Evolutionary conservation across 2,797 vertebrate genomes (phyloP), one percentile per base, ranked within the genome.

Genomic region (Bovichtus variegatus): DNA sequence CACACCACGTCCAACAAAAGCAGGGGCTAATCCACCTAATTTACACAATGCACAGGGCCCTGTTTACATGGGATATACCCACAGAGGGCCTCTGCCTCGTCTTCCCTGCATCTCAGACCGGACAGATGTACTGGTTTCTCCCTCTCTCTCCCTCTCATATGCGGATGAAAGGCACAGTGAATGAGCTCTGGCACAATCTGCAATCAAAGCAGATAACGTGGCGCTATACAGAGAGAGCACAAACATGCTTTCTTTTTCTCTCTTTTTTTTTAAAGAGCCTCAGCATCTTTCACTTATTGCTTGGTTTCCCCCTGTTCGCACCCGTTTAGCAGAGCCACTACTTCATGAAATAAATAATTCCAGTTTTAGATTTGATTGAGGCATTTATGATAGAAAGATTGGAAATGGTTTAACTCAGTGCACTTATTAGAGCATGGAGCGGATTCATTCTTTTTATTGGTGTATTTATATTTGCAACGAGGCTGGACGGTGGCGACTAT

Each of bases 1-100:
- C 90, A 90, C 89, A 87, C 83, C 85, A 78, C 78, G 82, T 82
- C 80, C 90, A 85, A 91, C 94, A 94, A 95, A 95, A 88, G 89
- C 79, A 67, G 81, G 74, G 92, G 85, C 88, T 95, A 94, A 95
- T 96, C 93, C 94, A 94, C 77, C 90, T 91, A 81, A 89, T 93
- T 89, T 85, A 87, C 91, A 95, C 95, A 95, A 95, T 92, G 87
- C 91, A 85, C 76, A 91, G 87, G 87, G 90, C 87, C 91, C 81
- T 94, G 94, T 95, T 95, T 94, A 95, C 93, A 94, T 50, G 93
- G 90, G 89, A 81, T 91, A 88, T 89, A 91, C 84, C 74, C 87
- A 88, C 84, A 77, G 67, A 89, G 92, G 91, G 84, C 89, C 90
- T 84, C 90, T 73, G 86, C 58, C 79, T 86, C 81, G 76, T 75